These are phyloP conservation scores for Apocrypta bakeri DNA, from an alignment of 1,140 invertebrate genomes.

Conservation along the genomic window DNA sequence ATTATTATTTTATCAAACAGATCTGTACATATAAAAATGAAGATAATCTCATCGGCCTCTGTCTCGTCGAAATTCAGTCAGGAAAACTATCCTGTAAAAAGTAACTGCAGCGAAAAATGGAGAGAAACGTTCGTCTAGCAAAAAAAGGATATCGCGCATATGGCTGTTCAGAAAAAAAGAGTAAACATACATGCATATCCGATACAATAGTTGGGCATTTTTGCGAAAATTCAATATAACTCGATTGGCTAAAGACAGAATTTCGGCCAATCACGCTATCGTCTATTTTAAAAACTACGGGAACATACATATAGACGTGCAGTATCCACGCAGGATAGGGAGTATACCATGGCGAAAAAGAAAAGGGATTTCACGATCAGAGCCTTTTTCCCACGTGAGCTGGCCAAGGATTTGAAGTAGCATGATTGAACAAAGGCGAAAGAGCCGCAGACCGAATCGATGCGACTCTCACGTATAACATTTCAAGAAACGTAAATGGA, in stretches of 20 bases:
- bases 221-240: background rate
- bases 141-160: too few relatives aligned
- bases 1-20: too few relatives aligned
- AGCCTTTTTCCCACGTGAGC: slow-evolving; percentile 5
- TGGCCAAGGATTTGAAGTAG: background rate
- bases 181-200: background rate
- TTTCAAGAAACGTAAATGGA: background rate
- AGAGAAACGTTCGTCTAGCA: too few relatives aligned
- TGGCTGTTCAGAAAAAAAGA: background rate
- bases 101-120: too few relatives aligned
- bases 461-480: background rate
- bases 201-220: background rate
- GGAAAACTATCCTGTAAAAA: too few relatives aligned
- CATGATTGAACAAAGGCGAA: background rate
- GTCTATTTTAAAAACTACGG: background rate
- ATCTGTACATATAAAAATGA: too few relatives aligned
- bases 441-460: background rate
- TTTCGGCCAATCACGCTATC: background rate
- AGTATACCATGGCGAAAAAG: too few relatives aligned
- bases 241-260: background rate
- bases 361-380: background rate
- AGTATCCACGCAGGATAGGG: too few relatives aligned
- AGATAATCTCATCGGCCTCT: too few relatives aligned
- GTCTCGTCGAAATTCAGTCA: too few relatives aligned
- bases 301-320: background rate